Conservation (phyloP, 2,113 vertebrate genomes). For the Gnathonemus longibarbis region DNA sequence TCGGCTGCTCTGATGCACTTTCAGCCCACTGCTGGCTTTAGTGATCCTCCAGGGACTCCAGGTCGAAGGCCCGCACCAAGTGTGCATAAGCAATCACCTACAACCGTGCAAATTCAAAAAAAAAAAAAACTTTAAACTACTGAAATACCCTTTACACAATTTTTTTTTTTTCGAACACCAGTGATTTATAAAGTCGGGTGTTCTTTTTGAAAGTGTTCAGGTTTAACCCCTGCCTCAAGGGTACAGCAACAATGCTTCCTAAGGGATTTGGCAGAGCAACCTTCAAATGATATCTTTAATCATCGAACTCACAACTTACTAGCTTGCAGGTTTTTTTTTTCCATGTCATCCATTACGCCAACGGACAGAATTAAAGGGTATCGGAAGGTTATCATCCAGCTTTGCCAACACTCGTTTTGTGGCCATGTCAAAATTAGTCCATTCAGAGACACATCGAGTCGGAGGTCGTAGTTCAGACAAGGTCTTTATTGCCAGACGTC, state of each 20-base stretch:
- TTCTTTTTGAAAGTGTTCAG: not conserved
- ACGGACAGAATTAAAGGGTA: not conserved
- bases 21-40: not conserved
- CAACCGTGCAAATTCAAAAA: not conserved
- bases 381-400: not conserved
- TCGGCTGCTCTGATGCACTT: not conserved
- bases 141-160: not conserved
- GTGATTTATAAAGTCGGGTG: not conserved
- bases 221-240: not conserved
- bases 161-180: not conserved
- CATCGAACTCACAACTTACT: not conserved
- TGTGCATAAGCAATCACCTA: not conserved
- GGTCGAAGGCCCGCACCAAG: not conserved
- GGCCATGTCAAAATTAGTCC: not conserved
- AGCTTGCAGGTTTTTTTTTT: not conserved
- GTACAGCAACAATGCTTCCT: not conserved
- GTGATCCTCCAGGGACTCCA: not conserved
- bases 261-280: not conserved
- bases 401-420: not conserved
- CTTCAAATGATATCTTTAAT: not conserved
- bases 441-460: conserved; percentile 9
- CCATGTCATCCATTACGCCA: not conserved
- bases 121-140: not conserved
- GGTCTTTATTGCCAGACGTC: conserved; percentile 43
- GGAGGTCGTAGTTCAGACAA: conserved; percentile 31